phyloP scores from a whole-genome alignment of 2,888 invertebrate species.

The Hirudinaria manillensis region DNA sequence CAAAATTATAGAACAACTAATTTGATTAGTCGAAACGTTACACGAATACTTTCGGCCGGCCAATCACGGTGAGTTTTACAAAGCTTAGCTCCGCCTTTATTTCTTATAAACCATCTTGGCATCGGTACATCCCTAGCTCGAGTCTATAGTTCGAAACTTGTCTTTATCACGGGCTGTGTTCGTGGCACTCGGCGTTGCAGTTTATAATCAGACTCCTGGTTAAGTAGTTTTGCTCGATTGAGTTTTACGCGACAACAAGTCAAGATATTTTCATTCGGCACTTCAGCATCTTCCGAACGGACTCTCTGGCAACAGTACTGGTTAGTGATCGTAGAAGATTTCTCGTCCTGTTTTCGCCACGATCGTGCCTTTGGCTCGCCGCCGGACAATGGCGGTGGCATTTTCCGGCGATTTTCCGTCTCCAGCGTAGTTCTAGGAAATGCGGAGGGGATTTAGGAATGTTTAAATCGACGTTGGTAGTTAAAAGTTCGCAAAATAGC shows the following conservation, averaged over 20 bases:
- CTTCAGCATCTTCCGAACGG: constrained; percentile 22
- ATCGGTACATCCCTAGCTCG: constrained; percentile 21
- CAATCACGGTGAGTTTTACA: constrained; percentile 4
- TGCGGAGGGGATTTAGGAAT: not conserved
- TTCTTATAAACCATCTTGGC: not conserved
- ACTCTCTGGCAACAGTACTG: constrained; percentile 33
- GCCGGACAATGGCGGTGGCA: not conserved
- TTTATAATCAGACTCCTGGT: not conserved
- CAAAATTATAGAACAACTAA: not conserved
- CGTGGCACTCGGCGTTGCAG: constrained; percentile 19
- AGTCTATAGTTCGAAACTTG: constrained; percentile 13
- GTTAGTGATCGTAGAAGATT: constrained; percentile 2
- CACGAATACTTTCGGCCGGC: constrained; percentile 21
- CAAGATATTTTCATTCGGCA: constrained; percentile 18
- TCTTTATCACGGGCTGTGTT: constrained; percentile 22
- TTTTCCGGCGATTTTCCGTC: not conserved
- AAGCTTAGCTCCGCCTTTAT: constrained; percentile 1
- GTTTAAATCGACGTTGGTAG: too few species aligned
- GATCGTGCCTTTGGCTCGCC: not conserved
- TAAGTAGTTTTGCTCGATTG: not conserved
- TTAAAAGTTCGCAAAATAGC: too few species aligned
- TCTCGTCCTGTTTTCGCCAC: not conserved
- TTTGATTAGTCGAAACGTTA: constrained; percentile 21
- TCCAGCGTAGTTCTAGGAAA: too few species aligned
- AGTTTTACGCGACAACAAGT: constrained; percentile 4